A percentile compares a stretch with the other conserved stretches of the same genome.
These are phyloP conservation scores for Atherix ibis DNA, from an alignment of 2,888 invertebrate species.

Conservation along the genomic window DNA sequence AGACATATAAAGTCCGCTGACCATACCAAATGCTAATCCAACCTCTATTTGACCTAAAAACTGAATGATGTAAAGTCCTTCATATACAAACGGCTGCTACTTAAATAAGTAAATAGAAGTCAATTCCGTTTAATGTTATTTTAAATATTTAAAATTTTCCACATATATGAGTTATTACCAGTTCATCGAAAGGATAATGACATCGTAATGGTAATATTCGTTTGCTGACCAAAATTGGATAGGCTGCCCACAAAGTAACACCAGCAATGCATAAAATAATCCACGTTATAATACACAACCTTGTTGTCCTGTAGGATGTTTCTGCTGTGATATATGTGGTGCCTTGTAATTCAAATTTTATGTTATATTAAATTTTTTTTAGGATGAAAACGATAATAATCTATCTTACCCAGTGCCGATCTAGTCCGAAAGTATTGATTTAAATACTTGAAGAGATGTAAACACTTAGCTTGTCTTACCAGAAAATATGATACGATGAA, in stretches of 20 bases:
- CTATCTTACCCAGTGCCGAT: constrained; percentile 29
- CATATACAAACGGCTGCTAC: constrained; percentile 13
- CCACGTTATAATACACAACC: constrained; percentile 17
- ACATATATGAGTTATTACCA: constrained; percentile 14
- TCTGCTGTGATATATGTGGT: constrained; percentile 21
- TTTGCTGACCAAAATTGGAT: constrained; percentile 19
- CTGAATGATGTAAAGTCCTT: constrained; percentile 17
- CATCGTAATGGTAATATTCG: constrained; percentile 21
- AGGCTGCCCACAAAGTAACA: constrained; percentile 18
- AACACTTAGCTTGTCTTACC: constrained; percentile 24
- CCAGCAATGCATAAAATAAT: constrained; percentile 18
- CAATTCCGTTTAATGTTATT: too few species aligned
- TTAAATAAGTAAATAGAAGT: too few species aligned
- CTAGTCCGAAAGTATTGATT: constrained; percentile 29
- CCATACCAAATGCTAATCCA: constrained; percentile 15
- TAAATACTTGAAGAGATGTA: constrained; percentile 27
- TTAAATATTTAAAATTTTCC: not conserved
- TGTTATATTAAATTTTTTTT: not conserved
- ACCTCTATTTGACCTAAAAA: constrained; percentile 25
- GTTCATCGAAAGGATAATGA: constrained; percentile 26
- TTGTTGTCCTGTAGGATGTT: constrained; percentile 13
- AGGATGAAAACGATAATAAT: too few species aligned
- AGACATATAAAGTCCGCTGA: constrained; percentile 24
- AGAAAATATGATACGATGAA: constrained; percentile 22
- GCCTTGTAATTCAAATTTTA: constrained; percentile 11